Evolutionary conservation across 2,888 invertebrate species (phyloP).

Genomic region (Scrobipalpa atriplicella): DNA sequence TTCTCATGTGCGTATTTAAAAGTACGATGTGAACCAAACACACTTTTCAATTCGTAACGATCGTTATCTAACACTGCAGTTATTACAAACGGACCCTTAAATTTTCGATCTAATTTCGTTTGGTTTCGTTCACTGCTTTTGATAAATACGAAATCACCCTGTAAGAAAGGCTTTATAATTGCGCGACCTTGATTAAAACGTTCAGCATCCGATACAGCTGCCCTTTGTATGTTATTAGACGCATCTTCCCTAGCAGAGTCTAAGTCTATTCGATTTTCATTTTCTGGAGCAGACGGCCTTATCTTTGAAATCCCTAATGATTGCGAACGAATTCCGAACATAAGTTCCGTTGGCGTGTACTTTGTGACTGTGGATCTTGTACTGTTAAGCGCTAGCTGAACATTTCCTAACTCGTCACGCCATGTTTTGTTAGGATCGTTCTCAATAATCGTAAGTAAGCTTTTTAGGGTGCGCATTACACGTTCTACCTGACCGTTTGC

Average conservation of each 20-base stretch:
- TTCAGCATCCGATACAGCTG: slow-evolving; percentile 2
- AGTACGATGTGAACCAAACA: no score
- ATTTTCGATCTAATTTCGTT: slow-evolving; percentile 24
- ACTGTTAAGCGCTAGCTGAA: slow-evolving; percentile 39
- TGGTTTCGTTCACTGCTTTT: slow-evolving; percentile 21
- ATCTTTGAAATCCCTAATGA: slow-evolving; percentile 22
- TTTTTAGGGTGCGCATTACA: slow-evolving; percentile 37
- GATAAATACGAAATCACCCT: slow-evolving; percentile 20
- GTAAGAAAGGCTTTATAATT: not conserved
- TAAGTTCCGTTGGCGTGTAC: slow-evolving; percentile 24
- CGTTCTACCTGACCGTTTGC: slow-evolving; percentile 35
- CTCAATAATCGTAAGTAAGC: slow-evolving; percentile 35
- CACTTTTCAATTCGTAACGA: no score
- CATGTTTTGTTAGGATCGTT: slow-evolving; percentile 34
- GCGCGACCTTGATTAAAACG: slow-evolving; percentile 9
- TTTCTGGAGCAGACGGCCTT: not conserved
- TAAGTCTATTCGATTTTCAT: not conserved
- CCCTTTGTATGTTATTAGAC: no score
- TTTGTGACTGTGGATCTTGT: slow-evolving; percentile 28
- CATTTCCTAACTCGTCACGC: slow-evolving; percentile 37
- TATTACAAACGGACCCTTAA: slow-evolving; percentile 33
- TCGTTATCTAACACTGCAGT: slow-evolving; percentile 29
- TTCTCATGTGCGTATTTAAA: slow-evolving; percentile 38
- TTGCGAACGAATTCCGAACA: slow-evolving; percentile 30
- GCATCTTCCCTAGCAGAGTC: not conserved